These are phyloP conservation scores for Euclidia mi DNA, from an alignment of 2,888 invertebrate species.

Conservation along the genomic window DNA sequence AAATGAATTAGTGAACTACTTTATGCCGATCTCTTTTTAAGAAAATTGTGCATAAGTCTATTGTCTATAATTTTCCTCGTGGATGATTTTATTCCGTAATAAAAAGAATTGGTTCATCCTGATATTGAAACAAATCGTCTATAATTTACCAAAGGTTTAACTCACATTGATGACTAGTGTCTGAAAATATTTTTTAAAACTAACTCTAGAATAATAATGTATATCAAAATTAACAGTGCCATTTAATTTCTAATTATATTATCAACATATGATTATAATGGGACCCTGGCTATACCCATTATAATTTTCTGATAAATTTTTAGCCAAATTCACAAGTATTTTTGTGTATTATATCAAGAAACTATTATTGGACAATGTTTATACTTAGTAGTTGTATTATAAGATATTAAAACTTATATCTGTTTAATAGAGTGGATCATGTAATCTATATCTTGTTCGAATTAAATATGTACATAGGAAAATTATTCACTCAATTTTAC, in stretches of 20 bases:
- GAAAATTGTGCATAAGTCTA: not conserved
- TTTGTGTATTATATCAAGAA: conserved; percentile 14
- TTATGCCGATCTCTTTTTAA: not conserved
- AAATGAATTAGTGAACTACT: not conserved
- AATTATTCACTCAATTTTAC: too few relatives aligned
- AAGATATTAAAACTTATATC: too few relatives aligned
- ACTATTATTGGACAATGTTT: conserved; percentile 5
- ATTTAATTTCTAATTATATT: conserved; percentile 34
- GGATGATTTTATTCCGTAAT: too few relatives aligned
- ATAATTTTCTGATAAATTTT: conserved; percentile 17
- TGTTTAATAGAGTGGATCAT: too few relatives aligned
- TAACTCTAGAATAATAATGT: not conserved
- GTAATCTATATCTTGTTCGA: too few relatives aligned
- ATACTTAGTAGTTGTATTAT: not conserved
- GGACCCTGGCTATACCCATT: conserved; percentile 40
- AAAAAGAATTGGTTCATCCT: too few relatives aligned
- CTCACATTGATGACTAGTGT: not conserved
- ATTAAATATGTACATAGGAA: too few relatives aligned
- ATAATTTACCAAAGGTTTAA: not conserved
- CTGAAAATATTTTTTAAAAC: not conserved
- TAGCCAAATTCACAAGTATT: conserved; percentile 11
- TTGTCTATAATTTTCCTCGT: too few relatives aligned
- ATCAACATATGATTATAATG: conserved; percentile 29
- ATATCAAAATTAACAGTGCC: conserved; percentile 31
- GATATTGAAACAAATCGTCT: too few relatives aligned